A percentile compares a stretch with the other conserved stretches of the same genome.
Evolutionary conservation across 2,113 vertebrate genomes (phyloP).

Genomic region (Emberiza fucata): DNA sequence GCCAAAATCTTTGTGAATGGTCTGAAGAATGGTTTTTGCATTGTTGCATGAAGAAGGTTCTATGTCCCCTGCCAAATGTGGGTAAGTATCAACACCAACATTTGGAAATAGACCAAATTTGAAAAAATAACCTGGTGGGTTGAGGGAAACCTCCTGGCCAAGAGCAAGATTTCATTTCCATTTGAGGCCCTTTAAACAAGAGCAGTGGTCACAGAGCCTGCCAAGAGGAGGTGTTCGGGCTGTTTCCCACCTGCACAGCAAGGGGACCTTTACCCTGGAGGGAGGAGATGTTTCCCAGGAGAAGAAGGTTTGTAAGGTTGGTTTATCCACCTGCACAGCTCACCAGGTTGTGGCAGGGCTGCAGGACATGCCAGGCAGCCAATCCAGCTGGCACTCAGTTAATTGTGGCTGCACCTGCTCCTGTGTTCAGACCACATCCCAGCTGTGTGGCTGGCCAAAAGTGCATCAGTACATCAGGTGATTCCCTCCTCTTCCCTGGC

Average conservation of each 20-base stretch:
- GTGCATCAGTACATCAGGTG: fast-evolving
- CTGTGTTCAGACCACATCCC: background rate
- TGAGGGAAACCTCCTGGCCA: background rate
- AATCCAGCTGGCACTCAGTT: background rate
- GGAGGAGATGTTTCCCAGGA: background rate
- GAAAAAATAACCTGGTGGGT: background rate
- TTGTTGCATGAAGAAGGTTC: background rate
- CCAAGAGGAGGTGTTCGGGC: background rate
- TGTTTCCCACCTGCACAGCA: background rate
- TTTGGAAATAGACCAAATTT: background rate
- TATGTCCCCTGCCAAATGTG: background rate
- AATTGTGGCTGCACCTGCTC: background rate
- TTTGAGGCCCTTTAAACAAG: background rate
- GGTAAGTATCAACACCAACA: background rate
- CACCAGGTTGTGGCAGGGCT: fast-evolving
- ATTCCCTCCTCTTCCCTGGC: background rate
- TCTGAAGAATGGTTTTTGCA: background rate
- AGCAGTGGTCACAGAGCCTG: background rate
- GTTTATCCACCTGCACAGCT: background rate
- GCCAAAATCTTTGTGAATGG: background rate
- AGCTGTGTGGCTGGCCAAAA: background rate
- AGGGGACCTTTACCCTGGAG: no score
- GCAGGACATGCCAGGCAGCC: fast-evolving
- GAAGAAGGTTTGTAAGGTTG: fast-evolving
- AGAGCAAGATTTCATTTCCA: background rate